These are phyloP conservation scores for Heterochromis multidens DNA, from an alignment of 2,113 vertebrate species.

Conservation along the genomic window DNA sequence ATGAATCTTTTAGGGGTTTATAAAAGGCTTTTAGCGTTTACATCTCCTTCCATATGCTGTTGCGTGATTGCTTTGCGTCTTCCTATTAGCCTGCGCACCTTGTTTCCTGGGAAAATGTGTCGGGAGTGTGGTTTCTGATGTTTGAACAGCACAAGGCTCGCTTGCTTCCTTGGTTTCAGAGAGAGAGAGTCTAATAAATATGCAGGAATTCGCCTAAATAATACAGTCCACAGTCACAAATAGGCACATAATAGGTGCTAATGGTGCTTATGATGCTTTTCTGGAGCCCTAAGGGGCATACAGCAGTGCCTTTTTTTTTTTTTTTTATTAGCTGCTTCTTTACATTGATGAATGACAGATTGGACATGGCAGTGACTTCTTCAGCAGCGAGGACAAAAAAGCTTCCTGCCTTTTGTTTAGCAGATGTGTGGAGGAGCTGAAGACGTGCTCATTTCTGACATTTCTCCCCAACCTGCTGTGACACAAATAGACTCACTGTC, in stretches of 20 bases:
- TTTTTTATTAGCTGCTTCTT: background rate
- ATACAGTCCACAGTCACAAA: background rate
- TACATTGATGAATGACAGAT: background rate
- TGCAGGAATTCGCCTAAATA: background rate
- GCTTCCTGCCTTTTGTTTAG: constrained; percentile 52
- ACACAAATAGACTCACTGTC: constrained; percentile 70
- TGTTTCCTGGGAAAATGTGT: constrained; percentile 22
- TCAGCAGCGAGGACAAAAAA: background rate
- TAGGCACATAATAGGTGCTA: background rate
- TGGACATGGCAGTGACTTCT: background rate
- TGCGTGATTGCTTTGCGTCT: constrained; percentile 43
- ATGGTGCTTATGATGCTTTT: background rate
- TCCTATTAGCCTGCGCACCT: constrained; percentile 55
- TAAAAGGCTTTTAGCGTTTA: constrained; percentile 59
- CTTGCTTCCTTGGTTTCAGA: constrained; percentile 4
- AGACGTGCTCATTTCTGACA: constrained; percentile 56
- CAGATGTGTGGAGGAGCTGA: constrained; percentile 52
- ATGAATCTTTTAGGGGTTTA: constrained; percentile 51
- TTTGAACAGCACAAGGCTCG: constrained; percentile 3
- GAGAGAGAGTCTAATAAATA: background rate
- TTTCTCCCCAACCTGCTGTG: constrained; percentile 61
- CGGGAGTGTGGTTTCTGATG: constrained; percentile 19
- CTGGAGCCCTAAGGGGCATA: background rate
- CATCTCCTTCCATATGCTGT: constrained; percentile 51
- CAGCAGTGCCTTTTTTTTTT: background rate